These are phyloP conservation scores for Phragmatobia fuliginosa DNA, from an alignment of 2,888 invertebrate genomes.

Conservation along the genomic window DNA sequence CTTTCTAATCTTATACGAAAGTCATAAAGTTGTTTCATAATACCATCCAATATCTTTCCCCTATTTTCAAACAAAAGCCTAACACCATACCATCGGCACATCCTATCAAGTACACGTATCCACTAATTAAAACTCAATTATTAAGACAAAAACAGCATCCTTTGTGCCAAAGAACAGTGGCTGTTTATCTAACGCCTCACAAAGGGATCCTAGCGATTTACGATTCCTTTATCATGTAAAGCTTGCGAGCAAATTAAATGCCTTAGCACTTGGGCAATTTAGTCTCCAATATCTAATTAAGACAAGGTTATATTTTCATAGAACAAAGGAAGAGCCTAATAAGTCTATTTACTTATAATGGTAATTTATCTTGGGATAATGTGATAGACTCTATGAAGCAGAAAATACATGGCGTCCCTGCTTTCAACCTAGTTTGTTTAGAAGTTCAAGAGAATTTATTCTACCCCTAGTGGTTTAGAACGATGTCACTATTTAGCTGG, in stretches of 20 bases:
- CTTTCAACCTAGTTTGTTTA: neutral
- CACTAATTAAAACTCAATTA: slow-evolving; percentile 47
- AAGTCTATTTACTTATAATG: slow-evolving; percentile 4
- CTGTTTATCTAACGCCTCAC: slow-evolving; percentile 36
- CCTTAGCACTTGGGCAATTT: slow-evolving; percentile 35
- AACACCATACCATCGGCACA: slow-evolving; percentile 17
- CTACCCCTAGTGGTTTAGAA: neutral
- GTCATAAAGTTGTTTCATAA: neutral
- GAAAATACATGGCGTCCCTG: neutral
- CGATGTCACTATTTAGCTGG: neutral
- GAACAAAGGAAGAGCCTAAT: slow-evolving; percentile 19
- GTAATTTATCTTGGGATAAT: slow-evolving; percentile 1
- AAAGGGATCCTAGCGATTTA: slow-evolving; percentile 28
- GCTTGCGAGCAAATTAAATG: slow-evolving; percentile 43
- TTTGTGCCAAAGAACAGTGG: slow-evolving; percentile 38
- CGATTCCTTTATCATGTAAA: slow-evolving; percentile 49
- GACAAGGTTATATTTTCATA: slow-evolving; percentile 22
- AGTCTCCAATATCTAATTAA: slow-evolving; percentile 39
- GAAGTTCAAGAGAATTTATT: neutral
- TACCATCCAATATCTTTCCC: neutral
- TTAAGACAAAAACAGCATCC: slow-evolving; percentile 38
- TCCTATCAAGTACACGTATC: slow-evolving; percentile 29
- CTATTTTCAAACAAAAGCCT: neutral
- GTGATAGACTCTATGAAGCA: neutral
- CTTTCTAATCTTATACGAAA: neutral